Evolutionary conservation across 1,140 invertebrate species (phyloP).

Genomic region (Drosophila funebris): DNA sequence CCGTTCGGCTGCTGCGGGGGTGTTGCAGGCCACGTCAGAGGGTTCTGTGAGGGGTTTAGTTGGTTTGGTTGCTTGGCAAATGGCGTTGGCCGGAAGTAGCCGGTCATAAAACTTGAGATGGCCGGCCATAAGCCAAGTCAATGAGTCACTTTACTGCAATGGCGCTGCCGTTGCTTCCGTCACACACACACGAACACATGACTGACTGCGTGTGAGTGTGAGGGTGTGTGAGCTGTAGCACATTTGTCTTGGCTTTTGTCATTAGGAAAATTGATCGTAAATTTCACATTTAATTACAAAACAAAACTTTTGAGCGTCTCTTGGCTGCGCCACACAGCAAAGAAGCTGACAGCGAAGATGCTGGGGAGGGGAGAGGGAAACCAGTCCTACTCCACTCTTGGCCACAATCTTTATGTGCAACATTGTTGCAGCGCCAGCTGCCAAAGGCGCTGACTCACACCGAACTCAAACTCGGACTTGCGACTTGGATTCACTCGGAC

Average conservation of each 20-base stretch:
- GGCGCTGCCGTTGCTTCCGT: constrained; percentile 27
- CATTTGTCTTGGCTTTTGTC: constrained; percentile 74
- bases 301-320: constrained; percentile 23
- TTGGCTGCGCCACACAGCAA: background rate
- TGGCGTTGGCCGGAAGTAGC: constrained; percentile 78
- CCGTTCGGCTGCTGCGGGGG: constrained; percentile 39
- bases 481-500: background rate
- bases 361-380: background rate
- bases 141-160: constrained; percentile 77
- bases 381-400: constrained; percentile 22
- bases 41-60: background rate
- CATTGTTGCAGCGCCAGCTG: constrained; percentile 60
- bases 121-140: constrained; percentile 75
- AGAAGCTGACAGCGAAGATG: background rate
- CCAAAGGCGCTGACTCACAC: constrained; percentile 65
- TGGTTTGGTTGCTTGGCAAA: constrained; percentile 23
- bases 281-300: constrained; percentile 76
- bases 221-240: constrained; percentile 50
- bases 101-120: constrained; percentile 79
- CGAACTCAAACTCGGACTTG: background rate
- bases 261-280: constrained; percentile 75
- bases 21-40: background rate
- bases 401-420: constrained; percentile 57
- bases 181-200: background rate
- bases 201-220: constrained; percentile 16